phyloP scores from a whole-genome alignment of 2,113 vertebrate genomes.

The Pseudopipra pipra region DNA sequence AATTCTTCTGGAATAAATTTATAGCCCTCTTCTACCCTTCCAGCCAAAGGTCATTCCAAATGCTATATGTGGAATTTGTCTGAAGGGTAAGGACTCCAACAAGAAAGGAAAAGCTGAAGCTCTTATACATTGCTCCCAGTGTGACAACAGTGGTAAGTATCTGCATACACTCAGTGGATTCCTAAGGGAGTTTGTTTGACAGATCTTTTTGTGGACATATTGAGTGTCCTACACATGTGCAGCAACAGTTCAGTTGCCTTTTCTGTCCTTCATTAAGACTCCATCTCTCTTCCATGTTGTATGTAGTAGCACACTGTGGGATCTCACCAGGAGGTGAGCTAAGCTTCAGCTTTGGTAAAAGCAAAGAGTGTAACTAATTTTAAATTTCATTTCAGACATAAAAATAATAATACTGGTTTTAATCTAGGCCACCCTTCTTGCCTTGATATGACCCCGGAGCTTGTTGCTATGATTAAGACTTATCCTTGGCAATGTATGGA shows the following conservation, averaged over 20 bases:
- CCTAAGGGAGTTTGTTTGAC: background rate
- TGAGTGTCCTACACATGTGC: background rate
- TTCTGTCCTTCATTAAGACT: background rate
- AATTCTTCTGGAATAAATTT: slow-evolving; percentile 85
- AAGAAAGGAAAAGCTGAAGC: slow-evolving; percentile 93
- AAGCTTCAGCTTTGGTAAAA: background rate
- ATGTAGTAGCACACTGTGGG: background rate
- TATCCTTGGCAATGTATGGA: slow-evolving; percentile 99
- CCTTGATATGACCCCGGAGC: slow-evolving; percentile 90
- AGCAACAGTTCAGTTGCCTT: background rate
- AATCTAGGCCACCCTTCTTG: slow-evolving; percentile 95
- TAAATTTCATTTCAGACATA: slow-evolving; percentile 14
- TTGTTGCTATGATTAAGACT: slow-evolving; percentile 92
- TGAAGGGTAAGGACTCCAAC: slow-evolving; percentile 99
- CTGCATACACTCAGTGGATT: background rate
- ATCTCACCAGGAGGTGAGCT: background rate
- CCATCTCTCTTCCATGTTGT: background rate
- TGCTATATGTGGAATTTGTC: slow-evolving; percentile 99
- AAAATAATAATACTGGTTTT: slow-evolving; percentile 71
- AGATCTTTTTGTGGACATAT: background rate
- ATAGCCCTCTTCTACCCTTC: slow-evolving; percentile 99
- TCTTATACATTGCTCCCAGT: slow-evolving; percentile 99
- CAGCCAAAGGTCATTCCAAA: slow-evolving; percentile 99
- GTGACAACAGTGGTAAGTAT: slow-evolving; percentile 97
- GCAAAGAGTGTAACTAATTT: background rate